Evolutionary conservation across 1,140 invertebrate species (phyloP).

Genomic region (Maniola jurtina): DNA sequence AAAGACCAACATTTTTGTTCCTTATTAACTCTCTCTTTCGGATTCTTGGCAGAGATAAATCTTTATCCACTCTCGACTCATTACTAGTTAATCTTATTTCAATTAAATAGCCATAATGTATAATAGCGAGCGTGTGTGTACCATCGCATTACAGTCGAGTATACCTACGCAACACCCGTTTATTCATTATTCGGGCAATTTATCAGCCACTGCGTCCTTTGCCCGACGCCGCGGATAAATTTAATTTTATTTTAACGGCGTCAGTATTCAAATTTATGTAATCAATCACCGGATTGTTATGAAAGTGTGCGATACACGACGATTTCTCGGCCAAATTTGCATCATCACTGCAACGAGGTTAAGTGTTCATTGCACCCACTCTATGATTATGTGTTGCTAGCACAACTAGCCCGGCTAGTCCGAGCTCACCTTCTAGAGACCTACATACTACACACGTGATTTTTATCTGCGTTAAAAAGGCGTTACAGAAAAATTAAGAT

Average conservation of each 20-base stretch:
- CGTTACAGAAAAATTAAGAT: too few species aligned
- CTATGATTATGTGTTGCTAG: conserved; percentile 28
- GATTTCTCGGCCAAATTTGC: conserved; percentile 74
- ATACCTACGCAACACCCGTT: conserved; percentile 51
- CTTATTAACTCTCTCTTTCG: conserved; percentile 14
- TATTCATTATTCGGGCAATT: conserved; percentile 72
- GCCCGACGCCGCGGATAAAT: conserved; percentile 69
- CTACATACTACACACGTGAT: too few species aligned
- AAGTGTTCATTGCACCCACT: conserved; percentile 48
- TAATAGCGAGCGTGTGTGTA: conserved; percentile 34
- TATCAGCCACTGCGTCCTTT: conserved; percentile 70
- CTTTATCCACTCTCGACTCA: conserved; percentile 25
- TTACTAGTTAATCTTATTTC: conserved; percentile 30
- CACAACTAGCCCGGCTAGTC: conserved; percentile 10
- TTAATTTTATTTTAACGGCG: conserved; percentile 73
- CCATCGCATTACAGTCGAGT: conserved; percentile 29
- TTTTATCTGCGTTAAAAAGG: too few species aligned
- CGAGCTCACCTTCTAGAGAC: not conserved
- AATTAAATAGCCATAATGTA: conserved; percentile 27
- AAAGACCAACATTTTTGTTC: conserved; percentile 12
- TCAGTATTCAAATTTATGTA: conserved; percentile 76
- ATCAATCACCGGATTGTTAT: conserved; percentile 76
- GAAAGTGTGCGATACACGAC: conserved; percentile 72
- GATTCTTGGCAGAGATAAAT: conserved; percentile 14
- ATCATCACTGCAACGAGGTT: conserved; percentile 64